phyloP scores from a whole-genome alignment of 2,888 invertebrate genomes.

The Chymomyza procnemis region DNA sequence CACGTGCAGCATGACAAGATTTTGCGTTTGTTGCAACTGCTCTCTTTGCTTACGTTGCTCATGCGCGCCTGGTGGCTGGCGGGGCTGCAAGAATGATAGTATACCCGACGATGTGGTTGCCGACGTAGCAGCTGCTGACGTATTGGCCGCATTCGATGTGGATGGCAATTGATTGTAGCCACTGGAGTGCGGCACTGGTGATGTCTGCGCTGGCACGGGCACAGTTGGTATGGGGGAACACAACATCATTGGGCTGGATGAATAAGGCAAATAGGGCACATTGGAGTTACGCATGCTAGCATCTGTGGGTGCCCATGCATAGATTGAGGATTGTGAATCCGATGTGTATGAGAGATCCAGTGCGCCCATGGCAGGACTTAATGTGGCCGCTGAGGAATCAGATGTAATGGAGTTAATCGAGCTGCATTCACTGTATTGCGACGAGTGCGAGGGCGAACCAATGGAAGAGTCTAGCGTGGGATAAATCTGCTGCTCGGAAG shows the following conservation, averaged over 20 bases:
- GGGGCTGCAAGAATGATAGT: conserved; percentile 22
- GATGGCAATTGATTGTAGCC: conserved; percentile 67
- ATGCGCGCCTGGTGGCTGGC: conserved; percentile 49
- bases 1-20: too few species aligned
- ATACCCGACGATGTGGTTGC: background rate
- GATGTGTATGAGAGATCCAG: conserved; percentile 62
- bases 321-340: conserved; percentile 66
- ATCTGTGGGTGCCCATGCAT: conserved; percentile 69
- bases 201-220: conserved; percentile 66
- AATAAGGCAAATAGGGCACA: conserved; percentile 75
- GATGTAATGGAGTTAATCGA: conserved; percentile 76
- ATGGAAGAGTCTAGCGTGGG: conserved; percentile 68
- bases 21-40: background rate
- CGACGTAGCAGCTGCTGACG: too few species aligned
- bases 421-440: conserved; percentile 75
- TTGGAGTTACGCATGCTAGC: conserved; percentile 69
- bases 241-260: conserved; percentile 73
- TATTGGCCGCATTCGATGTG: conserved; percentile 53
- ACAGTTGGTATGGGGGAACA: conserved; percentile 54
- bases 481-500: conserved; percentile 41
- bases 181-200: conserved; percentile 26
- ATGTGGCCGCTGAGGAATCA: conserved; percentile 73
- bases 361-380: conserved; percentile 74
- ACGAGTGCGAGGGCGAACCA: conserved; percentile 76
- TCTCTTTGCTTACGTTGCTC: conserved; percentile 67